Percentiles rank a stretch among this genome's conserved stretches.
Conservation (phyloP, 1,140 invertebrate species). For the Neelides sp. region DNA sequence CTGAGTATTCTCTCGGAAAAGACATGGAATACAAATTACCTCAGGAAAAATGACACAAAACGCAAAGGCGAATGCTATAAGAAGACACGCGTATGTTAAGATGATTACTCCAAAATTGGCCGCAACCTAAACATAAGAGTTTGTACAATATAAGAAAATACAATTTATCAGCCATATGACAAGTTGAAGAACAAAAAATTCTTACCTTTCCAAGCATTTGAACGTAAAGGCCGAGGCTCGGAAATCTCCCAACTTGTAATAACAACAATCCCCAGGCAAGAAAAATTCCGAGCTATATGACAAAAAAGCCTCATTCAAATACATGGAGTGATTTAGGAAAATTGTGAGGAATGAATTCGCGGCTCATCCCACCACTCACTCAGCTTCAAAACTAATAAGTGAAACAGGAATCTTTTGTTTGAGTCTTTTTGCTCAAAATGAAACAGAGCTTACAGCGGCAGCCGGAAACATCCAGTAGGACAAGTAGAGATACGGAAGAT, state of each 20-base stretch:
- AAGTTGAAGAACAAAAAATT: neutral
- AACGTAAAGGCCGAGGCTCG: conserved; percentile 68
- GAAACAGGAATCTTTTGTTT: too few species aligned
- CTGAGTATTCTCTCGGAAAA: neutral
- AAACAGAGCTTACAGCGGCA: conserved; percentile 44
- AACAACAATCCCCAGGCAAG: conserved; percentile 66
- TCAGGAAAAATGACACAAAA: conserved; percentile 29
- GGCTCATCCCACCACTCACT: too few species aligned
- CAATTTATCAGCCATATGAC: neutral
- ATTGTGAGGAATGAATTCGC: neutral
- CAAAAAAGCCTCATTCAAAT: neutral
- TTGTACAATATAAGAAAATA: neutral
- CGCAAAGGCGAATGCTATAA: conserved; percentile 52
- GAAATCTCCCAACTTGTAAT: conserved; percentile 69
- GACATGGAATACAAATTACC: conserved; percentile 9
- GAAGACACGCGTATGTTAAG: conserved; percentile 60
- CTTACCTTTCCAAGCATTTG: conserved; percentile 61
- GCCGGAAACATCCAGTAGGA: conserved; percentile 63
- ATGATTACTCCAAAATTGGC: conserved; percentile 72
- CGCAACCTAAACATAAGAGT: conserved; percentile 42
- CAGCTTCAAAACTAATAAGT: too few species aligned
- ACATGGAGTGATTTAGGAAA: neutral
- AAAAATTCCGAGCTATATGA: conserved; percentile 48
- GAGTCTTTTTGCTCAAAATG: too few species aligned
- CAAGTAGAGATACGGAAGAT: neutral